Base-by-base conservation (phyloP, 2,113 vertebrate genomes). In the Connochaetes taurinus region DNA sequence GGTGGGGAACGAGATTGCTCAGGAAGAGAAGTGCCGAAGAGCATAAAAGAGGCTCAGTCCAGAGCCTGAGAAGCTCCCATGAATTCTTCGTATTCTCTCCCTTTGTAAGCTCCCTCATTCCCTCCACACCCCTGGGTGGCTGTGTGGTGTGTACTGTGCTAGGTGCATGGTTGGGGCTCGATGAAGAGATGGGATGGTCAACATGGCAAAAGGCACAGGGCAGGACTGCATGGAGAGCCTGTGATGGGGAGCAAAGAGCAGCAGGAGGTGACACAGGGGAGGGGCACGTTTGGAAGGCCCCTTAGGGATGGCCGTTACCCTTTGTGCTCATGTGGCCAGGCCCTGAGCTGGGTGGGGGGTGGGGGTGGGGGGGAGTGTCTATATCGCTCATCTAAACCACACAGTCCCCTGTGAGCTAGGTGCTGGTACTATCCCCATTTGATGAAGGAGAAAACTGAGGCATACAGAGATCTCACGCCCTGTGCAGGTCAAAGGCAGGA, bases 151-250 rank as follows among this genome's bases (percentile, higher is more conserved):
- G 12, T 12, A 3, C 40, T 16, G 11, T 6, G 21, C 40, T 31
- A 40, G 29, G 29, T 15, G 27, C 31, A 13, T 0, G 1, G 36
- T 29, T 23, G 36, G 71, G 0, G 1, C 71, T 40, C 2, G 0
- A 55, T 1, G 36, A 85, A 40, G 6, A 40, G 80, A 62, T 1
- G 7, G 23, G 31, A 7, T 14, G 15, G 40, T 27, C 7, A 27
- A 43, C 50, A 4, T n/a, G 90, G 45, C 67, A 74, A 60, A 21
- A 55, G 60, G 31, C 52, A 31, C 10, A n/a, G 60, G 5, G 52
- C 9, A 52, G 71, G 36, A 31, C 27, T 2, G 2, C 62, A 43
- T 5, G 25, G 27, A 31, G 10, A 36, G 50, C 40, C 55, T 31
- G n/a, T 19, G 43, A 33, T 0, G 52, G 15, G 71, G 85, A 25